Evolutionary conservation across 2,113 vertebrate genomes (phyloP).

Genomic region (Mirounga angustirostris): DNA sequence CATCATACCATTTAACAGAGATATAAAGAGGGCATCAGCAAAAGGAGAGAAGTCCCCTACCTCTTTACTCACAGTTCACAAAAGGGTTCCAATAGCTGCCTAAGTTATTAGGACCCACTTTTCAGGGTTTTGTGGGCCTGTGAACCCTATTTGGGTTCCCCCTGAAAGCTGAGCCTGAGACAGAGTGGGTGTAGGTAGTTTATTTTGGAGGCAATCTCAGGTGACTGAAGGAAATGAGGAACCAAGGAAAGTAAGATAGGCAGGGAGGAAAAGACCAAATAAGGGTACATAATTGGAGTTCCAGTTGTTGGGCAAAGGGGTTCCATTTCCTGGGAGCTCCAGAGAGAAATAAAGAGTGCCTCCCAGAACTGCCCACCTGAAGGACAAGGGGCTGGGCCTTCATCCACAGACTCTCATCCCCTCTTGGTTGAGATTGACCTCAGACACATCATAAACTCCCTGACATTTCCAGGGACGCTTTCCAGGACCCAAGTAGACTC

Average conservation of each 20-base stretch:
- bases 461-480: neutral
- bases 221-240: neutral
- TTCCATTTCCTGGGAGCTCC: neutral
- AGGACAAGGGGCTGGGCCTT: neutral
- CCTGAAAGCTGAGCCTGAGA: constrained; percentile 7
- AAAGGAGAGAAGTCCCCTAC: neutral
- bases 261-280: neutral
- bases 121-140: neutral
- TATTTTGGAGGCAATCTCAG: neutral
- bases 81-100: neutral
- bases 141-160: neutral
- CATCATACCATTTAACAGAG: neutral
- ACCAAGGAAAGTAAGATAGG: neutral
- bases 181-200: neutral
- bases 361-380: neutral
- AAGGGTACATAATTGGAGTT: neutral
- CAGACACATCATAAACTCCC: neutral
- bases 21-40: neutral
- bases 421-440: neutral
- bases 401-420: neutral
- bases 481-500: neutral
- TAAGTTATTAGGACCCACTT: neutral
- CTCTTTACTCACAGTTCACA: neutral
- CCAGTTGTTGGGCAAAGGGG: neutral
- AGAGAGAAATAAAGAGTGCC: neutral